Conservation (phyloP, 2,888 invertebrate species). For the Caenorhabditis imperialis region DNA sequence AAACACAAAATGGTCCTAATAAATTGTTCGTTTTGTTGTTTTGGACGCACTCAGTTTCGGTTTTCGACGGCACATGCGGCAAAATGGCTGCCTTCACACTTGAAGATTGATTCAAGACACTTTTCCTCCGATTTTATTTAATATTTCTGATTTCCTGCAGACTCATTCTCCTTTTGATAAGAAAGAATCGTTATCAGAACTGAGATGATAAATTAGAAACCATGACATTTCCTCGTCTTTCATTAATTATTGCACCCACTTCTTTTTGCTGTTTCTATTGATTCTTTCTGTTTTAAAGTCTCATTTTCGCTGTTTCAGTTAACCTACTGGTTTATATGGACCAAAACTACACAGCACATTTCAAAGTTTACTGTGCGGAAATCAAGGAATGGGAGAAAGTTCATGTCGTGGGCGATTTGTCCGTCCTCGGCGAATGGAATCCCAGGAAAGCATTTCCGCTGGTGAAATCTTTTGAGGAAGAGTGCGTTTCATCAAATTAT, state of each 20-base stretch:
- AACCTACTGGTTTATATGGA: constrained; percentile 36
- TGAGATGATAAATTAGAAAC: no score
- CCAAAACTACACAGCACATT: constrained; percentile 44
- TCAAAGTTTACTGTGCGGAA: constrained; percentile 57
- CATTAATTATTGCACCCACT: constrained; percentile 4
- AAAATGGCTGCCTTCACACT: constrained; percentile 14
- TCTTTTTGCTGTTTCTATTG: neutral
- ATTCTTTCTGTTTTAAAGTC: neutral
- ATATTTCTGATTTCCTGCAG: constrained; percentile 16
- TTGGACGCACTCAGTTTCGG: constrained; percentile 19
- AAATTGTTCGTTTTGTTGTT: constrained; percentile 33
- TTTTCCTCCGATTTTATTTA: no score
- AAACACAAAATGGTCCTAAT: constrained; percentile 43
- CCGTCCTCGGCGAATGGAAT: constrained; percentile 62
- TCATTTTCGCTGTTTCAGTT: constrained; percentile 10
- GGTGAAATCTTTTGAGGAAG: constrained; percentile 18
- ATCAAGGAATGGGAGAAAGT: constrained; percentile 61
- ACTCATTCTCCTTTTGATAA: constrained; percentile 28
- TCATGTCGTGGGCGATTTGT: constrained; percentile 61
- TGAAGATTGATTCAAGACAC: constrained; percentile 10
- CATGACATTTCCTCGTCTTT: constrained; percentile 11
- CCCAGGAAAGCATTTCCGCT: constrained; percentile 52
- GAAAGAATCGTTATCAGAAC: constrained; percentile 5
- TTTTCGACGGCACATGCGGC: constrained; percentile 3
- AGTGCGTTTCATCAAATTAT: constrained; percentile 15